Evolutionary conservation across 2,113 vertebrate species (phyloP).

Genomic region (Ammodramus savannarum): DNA sequence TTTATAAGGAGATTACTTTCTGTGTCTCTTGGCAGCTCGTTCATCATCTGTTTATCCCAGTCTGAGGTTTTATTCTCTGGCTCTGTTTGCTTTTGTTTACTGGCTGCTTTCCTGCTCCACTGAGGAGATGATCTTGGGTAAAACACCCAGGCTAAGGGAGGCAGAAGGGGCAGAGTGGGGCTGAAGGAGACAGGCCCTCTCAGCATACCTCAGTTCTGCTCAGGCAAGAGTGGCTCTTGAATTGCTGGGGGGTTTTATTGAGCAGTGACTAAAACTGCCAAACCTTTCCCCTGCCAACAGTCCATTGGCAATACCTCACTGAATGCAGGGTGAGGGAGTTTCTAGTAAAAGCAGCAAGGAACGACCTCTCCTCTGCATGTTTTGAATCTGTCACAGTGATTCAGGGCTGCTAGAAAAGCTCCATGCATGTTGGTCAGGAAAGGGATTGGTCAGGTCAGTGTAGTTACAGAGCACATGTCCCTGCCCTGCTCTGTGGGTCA

Average conservation of each 20-base stretch:
- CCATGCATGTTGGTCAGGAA: not conserved
- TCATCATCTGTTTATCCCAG: not conserved
- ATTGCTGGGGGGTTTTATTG: not conserved
- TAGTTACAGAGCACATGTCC: not conserved
- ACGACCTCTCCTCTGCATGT: rapidly evolving
- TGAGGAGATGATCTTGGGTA: not conserved
- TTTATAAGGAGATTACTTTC: not conserved
- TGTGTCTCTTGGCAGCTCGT: not conserved
- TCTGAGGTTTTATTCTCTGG: not conserved
- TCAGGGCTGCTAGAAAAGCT: not conserved
- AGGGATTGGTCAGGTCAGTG: not conserved
- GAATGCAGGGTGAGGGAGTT: not conserved
- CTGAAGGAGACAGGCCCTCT: not conserved
- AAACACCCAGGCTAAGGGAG: not conserved
- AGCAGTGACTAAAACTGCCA: not conserved
- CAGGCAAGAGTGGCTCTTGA: too few species aligned
- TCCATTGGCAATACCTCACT: not conserved
- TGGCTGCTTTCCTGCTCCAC: not conserved
- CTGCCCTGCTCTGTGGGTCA: not conserved
- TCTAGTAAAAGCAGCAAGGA: not conserved
- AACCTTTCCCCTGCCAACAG: not conserved
- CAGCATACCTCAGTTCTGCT: not conserved
- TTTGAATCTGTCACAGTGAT: not conserved
- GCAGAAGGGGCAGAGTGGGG: not conserved
- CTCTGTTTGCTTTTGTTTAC: not conserved